These are phyloP conservation scores for Pelodytes ibericus DNA, from an alignment of 2,797 vertebrate species.

Conservation along the genomic window DNA sequence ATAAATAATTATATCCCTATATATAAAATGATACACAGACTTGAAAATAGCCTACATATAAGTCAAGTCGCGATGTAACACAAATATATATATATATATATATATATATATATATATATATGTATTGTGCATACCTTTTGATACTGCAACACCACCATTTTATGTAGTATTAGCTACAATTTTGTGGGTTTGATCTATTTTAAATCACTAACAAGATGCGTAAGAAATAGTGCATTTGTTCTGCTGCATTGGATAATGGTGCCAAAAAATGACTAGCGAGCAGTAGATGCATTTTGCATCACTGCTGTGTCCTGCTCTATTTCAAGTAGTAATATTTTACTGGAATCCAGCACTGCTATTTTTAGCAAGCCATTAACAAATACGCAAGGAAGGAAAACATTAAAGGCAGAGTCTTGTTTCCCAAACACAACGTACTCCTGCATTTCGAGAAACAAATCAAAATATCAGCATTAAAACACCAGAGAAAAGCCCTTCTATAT, in stretches of 20 bases:
- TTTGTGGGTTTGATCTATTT: not conserved
- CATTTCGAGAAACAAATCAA: slow-evolving; percentile 8
- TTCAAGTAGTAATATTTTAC: slow-evolving; percentile 62
- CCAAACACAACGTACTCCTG: not conserved
- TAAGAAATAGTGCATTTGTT: slow-evolving; percentile 18
- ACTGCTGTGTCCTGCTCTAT: slow-evolving; percentile 23
- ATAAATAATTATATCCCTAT: not conserved
- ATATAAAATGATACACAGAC: not conserved
- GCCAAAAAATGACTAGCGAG: slow-evolving; percentile 16
- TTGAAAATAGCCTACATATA: slow-evolving; percentile 27
- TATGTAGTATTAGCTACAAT: not conserved
- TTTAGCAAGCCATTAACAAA: slow-evolving; percentile 66
- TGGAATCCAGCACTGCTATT: slow-evolving; percentile 65
- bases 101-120: not conserved
- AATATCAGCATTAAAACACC: slow-evolving; percentile 14
- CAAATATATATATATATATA: not conserved
- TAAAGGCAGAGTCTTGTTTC: slow-evolving; percentile 58
- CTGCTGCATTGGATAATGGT: slow-evolving; percentile 6
- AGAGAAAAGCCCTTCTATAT: no score
- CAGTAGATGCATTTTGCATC: slow-evolving; percentile 17
- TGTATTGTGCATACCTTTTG: not conserved
- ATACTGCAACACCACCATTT: not conserved
- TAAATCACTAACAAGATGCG: not conserved
- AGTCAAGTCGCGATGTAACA: slow-evolving; percentile 1
- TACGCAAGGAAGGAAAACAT: slow-evolving; percentile 58